phyloP scores from a whole-genome alignment of 2,888 invertebrate genomes.

The Lepidonotus clava region DNA sequence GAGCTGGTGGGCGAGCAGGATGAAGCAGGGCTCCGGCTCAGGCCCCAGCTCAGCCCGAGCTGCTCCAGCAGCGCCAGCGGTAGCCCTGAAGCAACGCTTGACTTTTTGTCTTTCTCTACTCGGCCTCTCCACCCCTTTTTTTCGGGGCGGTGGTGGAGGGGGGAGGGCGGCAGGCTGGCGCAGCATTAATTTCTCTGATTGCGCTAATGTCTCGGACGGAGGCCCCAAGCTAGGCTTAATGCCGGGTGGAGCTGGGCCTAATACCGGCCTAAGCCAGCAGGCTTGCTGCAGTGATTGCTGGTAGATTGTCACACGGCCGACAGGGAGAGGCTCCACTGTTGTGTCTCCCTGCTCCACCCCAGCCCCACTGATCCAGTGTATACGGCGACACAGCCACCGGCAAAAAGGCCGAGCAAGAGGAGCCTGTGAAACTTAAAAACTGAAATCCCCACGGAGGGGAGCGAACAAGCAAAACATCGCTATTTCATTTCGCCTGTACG shows the following conservation, averaged over 20 bases:
- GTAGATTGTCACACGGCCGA: slow-evolving; percentile 44
- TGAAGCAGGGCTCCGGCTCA: slow-evolving; percentile 32
- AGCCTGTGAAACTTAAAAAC: slow-evolving; percentile 3
- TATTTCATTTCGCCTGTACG: not conserved
- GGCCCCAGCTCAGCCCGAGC: not conserved
- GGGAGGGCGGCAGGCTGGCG: not conserved
- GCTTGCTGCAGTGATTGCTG: slow-evolving; percentile 48
- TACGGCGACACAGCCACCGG: not conserved
- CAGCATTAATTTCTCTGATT: slow-evolving; percentile 50
- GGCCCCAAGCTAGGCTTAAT: slow-evolving; percentile 37
- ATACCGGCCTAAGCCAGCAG: slow-evolving; percentile 42
- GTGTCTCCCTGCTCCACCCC: not conserved
- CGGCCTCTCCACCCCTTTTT: not conserved
- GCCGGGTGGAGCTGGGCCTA: not conserved
- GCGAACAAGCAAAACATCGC: not conserved
- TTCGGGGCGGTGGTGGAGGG: slow-evolving; percentile 19
- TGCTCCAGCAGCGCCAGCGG: too few species aligned
- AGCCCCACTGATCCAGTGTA: slow-evolving; percentile 30
- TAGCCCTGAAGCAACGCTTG: slow-evolving; percentile 47
- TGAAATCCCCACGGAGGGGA: not conserved
- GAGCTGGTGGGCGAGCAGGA: slow-evolving; percentile 15
- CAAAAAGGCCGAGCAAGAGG: not conserved
- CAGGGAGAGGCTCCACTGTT: not conserved
- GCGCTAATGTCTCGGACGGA: slow-evolving; percentile 44
- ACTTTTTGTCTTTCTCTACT: slow-evolving; percentile 40